These are phyloP conservation scores for Medauroidea extradentata DNA, from an alignment of 1,140 invertebrate species.

Conservation along the genomic window DNA sequence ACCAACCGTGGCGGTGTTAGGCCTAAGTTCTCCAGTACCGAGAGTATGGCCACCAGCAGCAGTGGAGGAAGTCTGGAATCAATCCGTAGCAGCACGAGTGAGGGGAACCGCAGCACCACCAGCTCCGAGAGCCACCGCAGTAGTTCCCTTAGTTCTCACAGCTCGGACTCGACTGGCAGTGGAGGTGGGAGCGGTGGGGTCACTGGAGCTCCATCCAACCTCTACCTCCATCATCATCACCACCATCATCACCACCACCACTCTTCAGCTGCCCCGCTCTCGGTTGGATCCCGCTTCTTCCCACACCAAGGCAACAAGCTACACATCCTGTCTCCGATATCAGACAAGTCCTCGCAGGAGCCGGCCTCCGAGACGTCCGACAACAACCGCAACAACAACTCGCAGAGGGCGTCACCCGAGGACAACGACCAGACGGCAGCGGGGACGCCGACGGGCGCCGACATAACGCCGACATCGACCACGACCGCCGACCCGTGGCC, in stretches of 20 bases:
- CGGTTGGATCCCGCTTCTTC: slow-evolving; percentile 50
- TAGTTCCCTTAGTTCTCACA: slow-evolving; percentile 74
- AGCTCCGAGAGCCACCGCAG: slow-evolving; percentile 75
- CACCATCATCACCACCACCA: slow-evolving; percentile 28
- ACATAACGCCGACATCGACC: too few species aligned
- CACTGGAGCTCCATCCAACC: background rate
- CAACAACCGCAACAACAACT: slow-evolving; percentile 72
- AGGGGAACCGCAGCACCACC: slow-evolving; percentile 73
- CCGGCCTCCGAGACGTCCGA: slow-evolving; percentile 72
- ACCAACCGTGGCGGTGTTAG: slow-evolving; percentile 42
- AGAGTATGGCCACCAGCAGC: slow-evolving; percentile 80
- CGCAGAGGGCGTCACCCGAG: slow-evolving; percentile 63
- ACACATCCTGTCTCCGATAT: slow-evolving; percentile 82
- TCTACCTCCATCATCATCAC: slow-evolving; percentile 25
- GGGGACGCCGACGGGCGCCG: slow-evolving; percentile 16
- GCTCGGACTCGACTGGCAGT: slow-evolving; percentile 65
- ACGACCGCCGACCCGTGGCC: background rate
- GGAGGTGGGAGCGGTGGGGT: slow-evolving; percentile 39
- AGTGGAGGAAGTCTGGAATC: slow-evolving; percentile 76
- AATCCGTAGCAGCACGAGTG: slow-evolving; percentile 72
- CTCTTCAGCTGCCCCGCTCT: slow-evolving; percentile 11
- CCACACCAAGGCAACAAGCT: slow-evolving; percentile 65
- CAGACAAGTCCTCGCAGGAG: slow-evolving; percentile 85
- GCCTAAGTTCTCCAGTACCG: slow-evolving; percentile 74
- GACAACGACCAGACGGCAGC: slow-evolving; percentile 47